Conservation (phyloP, 2,888 invertebrate species). For the Erannis defoliaria region DNA sequence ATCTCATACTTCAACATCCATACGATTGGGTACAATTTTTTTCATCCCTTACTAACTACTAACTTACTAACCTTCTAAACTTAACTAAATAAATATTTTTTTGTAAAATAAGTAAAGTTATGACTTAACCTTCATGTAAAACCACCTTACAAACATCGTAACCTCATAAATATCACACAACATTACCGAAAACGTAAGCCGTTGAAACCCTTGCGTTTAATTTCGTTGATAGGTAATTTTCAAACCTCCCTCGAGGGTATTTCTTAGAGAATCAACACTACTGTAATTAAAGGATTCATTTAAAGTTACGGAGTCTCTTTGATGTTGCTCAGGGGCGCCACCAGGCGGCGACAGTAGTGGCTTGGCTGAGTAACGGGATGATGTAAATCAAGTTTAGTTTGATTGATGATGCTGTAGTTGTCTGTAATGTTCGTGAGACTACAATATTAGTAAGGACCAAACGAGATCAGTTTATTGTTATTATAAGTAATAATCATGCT, state of each 20-base stretch:
- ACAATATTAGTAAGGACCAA: conserved; percentile 2
- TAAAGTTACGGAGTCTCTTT: conserved; percentile 76
- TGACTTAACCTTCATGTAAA: neutral
- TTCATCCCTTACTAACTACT: too few relatives aligned
- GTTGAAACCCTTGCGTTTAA: conserved; percentile 69
- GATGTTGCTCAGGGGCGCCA: conserved; percentile 54
- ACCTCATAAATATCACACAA: conserved; percentile 37
- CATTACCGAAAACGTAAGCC: conserved; percentile 42
- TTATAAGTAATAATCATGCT: neutral
- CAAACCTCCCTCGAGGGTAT: conserved; percentile 65
- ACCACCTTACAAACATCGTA: neutral
- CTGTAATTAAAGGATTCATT: conserved; percentile 82
- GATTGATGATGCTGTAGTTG: conserved; percentile 57
- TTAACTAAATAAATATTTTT: too few relatives aligned
- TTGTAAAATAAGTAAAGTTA: neutral
- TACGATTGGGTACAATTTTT: too few relatives aligned
- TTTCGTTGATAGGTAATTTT: conserved; percentile 79
- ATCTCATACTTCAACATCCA: too few relatives aligned
- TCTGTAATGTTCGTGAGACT: conserved; percentile 10
- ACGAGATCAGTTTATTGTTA: neutral
- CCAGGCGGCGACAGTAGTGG: conserved; percentile 40
- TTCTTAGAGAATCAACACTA: conserved; percentile 82
- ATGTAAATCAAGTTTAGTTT: conserved; percentile 53
- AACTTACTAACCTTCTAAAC: too few relatives aligned
- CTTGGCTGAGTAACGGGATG: conserved; percentile 32